Conservation (phyloP, 1,140 invertebrate genomes). For the Limonius californicus region DNA sequence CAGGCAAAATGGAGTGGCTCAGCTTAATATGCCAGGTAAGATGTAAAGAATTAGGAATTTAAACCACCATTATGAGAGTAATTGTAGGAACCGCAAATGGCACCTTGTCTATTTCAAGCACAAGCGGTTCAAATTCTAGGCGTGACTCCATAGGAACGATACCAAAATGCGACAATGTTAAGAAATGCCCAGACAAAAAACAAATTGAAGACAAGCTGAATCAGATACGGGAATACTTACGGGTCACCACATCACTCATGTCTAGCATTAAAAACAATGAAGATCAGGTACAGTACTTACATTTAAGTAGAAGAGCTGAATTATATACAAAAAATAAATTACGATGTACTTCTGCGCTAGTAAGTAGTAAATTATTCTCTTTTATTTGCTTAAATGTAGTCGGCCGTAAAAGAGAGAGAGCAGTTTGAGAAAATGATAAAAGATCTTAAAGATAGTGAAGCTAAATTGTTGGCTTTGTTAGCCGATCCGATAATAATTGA, state of each 20-base stretch:
- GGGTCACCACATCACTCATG: conserved; percentile 46
- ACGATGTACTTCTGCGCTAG: too few species aligned
- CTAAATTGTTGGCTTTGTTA: conserved; percentile 42
- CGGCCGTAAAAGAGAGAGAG: conserved; percentile 28
- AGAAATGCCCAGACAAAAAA: conserved; percentile 46
- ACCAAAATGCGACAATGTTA: conserved; percentile 45
- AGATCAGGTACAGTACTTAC: conserved; percentile 42
- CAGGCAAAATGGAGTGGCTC: conserved; percentile 15
- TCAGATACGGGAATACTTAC: conserved; percentile 48
- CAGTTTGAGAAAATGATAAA: conserved; percentile 41
- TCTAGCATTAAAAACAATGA: conserved; percentile 45
- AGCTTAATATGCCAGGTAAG: conserved; percentile 27
- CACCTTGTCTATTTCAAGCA: conserved; percentile 25
- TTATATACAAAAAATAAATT: background rate
- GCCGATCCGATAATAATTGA: conserved; percentile 29
- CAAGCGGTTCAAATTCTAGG: conserved; percentile 36
- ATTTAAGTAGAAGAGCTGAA: conserved; percentile 7
- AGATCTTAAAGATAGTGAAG: conserved; percentile 45
- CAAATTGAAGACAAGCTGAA: conserved; percentile 46
- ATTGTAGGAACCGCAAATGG: background rate
- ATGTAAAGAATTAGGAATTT: background rate
- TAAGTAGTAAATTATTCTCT: too few species aligned
- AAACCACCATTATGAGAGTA: too few species aligned
- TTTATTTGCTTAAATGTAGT: background rate
- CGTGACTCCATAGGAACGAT: conserved; percentile 39